These are phyloP conservation scores for Todiramphus saurophagus DNA, from an alignment of 2,113 vertebrate genomes.

Conservation along the genomic window DNA sequence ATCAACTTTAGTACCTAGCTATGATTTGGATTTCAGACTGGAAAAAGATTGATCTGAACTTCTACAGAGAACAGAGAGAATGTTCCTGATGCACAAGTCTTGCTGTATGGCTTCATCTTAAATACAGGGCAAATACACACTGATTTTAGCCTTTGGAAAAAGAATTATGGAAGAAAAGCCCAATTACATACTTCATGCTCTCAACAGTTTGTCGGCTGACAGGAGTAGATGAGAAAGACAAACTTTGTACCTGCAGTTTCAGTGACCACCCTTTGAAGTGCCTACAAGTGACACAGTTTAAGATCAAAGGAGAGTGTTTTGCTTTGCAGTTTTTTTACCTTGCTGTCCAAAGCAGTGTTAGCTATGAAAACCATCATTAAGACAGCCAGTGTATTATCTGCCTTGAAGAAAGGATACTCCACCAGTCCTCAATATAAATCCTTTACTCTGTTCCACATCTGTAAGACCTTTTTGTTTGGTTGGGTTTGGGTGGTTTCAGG, in stretches of 20 bases:
- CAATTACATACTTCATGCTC: background rate
- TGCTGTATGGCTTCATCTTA: background rate
- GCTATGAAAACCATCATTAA: background rate
- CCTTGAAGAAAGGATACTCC: background rate
- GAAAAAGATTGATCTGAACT: background rate
- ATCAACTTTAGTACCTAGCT: background rate
- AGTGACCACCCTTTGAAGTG: background rate
- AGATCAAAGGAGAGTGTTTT: background rate
- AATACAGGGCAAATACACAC: background rate
- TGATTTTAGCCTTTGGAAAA: background rate
- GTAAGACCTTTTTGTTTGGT: background rate
- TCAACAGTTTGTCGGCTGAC: background rate
- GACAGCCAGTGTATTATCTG: background rate
- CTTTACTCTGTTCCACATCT: background rate
- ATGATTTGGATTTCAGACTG: background rate
- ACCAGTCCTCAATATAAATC: background rate
- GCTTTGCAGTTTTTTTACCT: background rate
- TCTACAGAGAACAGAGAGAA: background rate
- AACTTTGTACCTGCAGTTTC: background rate
- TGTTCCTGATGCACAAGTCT: background rate
- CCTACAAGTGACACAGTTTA: background rate
- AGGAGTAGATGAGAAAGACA: background rate
- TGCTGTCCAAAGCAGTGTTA: background rate
- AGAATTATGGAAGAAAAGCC: background rate
- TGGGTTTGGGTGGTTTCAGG: background rate